Conservation (phyloP, 2,113 vertebrate genomes). For the Eudorcas thomsonii region DNA sequence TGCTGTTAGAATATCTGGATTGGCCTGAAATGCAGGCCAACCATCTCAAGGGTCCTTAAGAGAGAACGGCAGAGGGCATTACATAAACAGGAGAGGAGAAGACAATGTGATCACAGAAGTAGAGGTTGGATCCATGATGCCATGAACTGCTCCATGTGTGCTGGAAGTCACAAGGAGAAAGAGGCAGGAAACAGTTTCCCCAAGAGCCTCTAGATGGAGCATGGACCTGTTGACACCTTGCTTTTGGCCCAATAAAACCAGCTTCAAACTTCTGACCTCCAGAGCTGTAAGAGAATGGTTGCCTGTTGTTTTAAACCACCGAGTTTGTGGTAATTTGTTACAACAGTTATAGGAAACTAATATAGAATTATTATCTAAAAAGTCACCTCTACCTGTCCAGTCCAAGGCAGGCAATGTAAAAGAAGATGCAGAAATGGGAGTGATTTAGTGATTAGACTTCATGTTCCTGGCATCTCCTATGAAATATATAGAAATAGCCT, state of each 20-base stretch:
- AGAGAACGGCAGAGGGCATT: background rate
- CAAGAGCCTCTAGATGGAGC: background rate
- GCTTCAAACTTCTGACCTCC: background rate
- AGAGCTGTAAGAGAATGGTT: background rate
- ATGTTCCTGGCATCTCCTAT: background rate
- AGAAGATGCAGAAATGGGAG: slow-evolving; percentile 7
- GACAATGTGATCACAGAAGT: background rate
- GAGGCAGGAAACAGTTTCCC: background rate
- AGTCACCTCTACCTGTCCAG: background rate
- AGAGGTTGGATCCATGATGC: background rate
- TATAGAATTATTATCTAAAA: background rate
- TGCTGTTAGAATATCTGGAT: background rate
- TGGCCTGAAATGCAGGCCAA: background rate
- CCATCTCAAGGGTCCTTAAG: background rate
- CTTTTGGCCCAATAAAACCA: background rate
- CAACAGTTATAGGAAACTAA: background rate
- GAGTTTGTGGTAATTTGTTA: background rate
- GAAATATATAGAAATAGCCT: background rate
- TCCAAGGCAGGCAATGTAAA: background rate
- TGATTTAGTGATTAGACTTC: background rate
- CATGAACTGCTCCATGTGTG: background rate
- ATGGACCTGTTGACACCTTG: background rate
- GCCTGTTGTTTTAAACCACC: background rate
- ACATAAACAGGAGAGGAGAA: background rate
- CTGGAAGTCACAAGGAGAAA: background rate